A percentile compares a stretch with the other conserved stretches of the same genome.
Evolutionary conservation across 2,888 invertebrate species (phyloP).

Genomic region (Eupithecia centaureata): DNA sequence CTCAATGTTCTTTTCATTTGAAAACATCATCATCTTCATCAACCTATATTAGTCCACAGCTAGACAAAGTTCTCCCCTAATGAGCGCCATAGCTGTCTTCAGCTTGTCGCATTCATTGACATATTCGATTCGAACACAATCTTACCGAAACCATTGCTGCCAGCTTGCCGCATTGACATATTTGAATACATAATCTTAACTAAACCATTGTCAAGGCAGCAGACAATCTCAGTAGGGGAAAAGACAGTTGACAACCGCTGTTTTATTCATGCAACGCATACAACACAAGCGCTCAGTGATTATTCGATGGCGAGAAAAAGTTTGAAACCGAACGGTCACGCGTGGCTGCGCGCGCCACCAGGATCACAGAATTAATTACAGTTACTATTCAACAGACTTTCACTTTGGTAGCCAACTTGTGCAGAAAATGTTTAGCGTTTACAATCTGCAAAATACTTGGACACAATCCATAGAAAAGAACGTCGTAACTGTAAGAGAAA

Average conservation of each 20-base stretch:
- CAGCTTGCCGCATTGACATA: no score
- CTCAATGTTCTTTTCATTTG: no score
- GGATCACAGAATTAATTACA: conserved; percentile 15
- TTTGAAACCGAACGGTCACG: conserved; percentile 34
- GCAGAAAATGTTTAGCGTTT: not conserved
- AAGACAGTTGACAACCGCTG: conserved; percentile 20
- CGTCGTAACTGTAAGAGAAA: not conserved
- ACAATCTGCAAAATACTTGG: not conserved
- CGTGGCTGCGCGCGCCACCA: conserved; percentile 24
- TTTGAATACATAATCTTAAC: not conserved
- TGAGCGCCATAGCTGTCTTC: no score
- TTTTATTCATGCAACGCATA: conserved; percentile 30
- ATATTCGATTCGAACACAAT: no score
- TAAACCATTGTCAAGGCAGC: conserved; percentile 9
- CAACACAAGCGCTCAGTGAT: conserved; percentile 25
- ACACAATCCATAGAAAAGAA: not conserved
- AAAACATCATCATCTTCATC: no score
- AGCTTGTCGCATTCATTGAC: no score
- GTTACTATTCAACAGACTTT: conserved; percentile 13
- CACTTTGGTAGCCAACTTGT: conserved; percentile 11
- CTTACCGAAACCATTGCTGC: no score
- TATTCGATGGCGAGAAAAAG: conserved; percentile 34
- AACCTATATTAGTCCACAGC: no score
- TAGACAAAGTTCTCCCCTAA: no score
- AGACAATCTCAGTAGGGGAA: conserved; percentile 12